Evolutionary conservation across 2,888 invertebrate species (phyloP).

Genomic region (Drosophila quasianomalipes): DNA sequence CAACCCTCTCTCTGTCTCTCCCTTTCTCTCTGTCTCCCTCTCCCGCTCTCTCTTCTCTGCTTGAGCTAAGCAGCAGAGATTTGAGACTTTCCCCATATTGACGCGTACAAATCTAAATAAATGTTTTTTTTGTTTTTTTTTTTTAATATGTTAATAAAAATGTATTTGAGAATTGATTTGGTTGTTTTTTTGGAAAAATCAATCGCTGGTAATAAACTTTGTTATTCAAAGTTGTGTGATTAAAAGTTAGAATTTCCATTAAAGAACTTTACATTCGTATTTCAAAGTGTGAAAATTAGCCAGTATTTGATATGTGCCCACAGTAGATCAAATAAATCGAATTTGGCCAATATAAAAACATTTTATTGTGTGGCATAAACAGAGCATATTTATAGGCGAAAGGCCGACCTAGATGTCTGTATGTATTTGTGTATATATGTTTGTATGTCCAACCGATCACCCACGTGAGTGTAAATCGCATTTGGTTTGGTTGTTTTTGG

Average conservation of each 20-base stretch:
- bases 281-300: background rate
- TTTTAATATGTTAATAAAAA: background rate
- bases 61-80: background rate
- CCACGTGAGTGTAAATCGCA: constrained; percentile 31
- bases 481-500: constrained; percentile 17
- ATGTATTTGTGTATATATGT: background rate
- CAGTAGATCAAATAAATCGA: background rate
- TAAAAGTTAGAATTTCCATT: background rate
- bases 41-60: background rate
- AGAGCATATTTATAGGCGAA: constrained; percentile 49
- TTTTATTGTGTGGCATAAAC: constrained; percentile 53
- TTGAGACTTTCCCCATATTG: background rate
- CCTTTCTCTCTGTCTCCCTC: too few species aligned
- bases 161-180: background rate
- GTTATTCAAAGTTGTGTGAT: background rate
- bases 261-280: background rate
- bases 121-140: background rate
- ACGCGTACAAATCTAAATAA: background rate
- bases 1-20: background rate
- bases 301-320: background rate
- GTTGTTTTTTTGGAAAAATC: background rate
- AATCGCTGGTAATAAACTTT: background rate
- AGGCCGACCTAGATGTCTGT: constrained; percentile 3
- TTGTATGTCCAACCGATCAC: constrained; percentile 36
- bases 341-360: constrained; percentile 3